A percentile compares a stretch with the other conserved stretches of the same genome.
These are phyloP conservation scores for Arion vulgaris DNA, from an alignment of 1,140 invertebrate genomes.

Conservation along the genomic window DNA sequence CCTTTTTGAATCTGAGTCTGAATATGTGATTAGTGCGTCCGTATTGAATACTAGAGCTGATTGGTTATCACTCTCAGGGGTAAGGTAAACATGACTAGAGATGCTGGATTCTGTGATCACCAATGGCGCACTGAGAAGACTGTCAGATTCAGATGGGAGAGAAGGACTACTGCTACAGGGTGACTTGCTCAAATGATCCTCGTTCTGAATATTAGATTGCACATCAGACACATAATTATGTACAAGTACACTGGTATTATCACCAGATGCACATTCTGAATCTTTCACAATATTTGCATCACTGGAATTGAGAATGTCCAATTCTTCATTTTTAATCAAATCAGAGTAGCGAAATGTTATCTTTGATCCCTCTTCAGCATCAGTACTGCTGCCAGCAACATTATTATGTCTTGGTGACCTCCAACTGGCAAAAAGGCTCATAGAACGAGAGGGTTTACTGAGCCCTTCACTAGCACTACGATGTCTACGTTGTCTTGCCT, in stretches of 20 bases:
- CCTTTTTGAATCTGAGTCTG: not conserved
- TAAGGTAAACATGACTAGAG: not conserved
- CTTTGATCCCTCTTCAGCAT: not conserved
- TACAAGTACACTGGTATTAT: not conserved
- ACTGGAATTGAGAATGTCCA: not conserved
- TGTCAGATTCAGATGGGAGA: not conserved
- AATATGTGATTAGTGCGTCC: not conserved
- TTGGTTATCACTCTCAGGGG: not conserved
- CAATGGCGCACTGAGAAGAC: not conserved
- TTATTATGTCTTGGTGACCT: conserved; percentile 36
- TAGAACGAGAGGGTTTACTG: conserved; percentile 53
- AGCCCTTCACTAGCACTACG: conserved; percentile 65
- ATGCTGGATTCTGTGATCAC: not conserved
- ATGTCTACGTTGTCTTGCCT: conserved; percentile 61
- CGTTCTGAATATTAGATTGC: not conserved
- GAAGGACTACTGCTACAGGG: not conserved
- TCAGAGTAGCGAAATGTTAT: conserved; percentile 41
- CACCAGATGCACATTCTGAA: not conserved
- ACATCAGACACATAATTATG: not conserved
- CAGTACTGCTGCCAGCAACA: not conserved
- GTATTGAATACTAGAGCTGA: not conserved
- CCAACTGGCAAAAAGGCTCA: conserved; percentile 60
- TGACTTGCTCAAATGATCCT: not conserved
- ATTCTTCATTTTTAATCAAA: conserved; percentile 47
- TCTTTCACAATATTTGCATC: not conserved